These are phyloP conservation scores for Acanthopleura granulata DNA, from an alignment of 2,888 invertebrate species.

Conservation along the genomic window DNA sequence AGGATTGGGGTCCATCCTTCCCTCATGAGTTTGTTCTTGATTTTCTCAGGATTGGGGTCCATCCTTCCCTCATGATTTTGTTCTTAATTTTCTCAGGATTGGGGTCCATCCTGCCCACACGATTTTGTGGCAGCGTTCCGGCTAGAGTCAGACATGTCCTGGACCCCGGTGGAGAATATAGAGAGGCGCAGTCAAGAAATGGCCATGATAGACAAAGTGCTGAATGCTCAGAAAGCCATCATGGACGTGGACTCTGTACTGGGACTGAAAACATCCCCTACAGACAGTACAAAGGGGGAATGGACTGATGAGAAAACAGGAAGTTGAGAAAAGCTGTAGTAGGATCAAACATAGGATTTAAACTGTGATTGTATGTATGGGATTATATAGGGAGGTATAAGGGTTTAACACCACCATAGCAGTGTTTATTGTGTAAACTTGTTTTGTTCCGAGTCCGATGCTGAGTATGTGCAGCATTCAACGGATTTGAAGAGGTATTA, in stretches of 20 bases:
- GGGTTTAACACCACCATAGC: too few relatives aligned
- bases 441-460: too few relatives aligned
- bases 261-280: not conserved
- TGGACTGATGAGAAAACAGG: too few relatives aligned
- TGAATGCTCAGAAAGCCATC: conserved; percentile 56
- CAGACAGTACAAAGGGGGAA: not conserved
- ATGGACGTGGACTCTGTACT: conserved; percentile 8
- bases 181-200: conserved; percentile 48
- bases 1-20: conserved; percentile 80
- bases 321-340: too few relatives aligned
- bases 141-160: conserved; percentile 79
- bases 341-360: too few relatives aligned
- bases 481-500: too few relatives aligned
- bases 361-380: too few relatives aligned
- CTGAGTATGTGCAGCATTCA: too few relatives aligned
- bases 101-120: conserved; percentile 77
- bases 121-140: conserved; percentile 77
- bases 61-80: conserved; percentile 75
- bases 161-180: conserved; percentile 75
- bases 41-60: conserved; percentile 78
- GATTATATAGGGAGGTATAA: too few relatives aligned
- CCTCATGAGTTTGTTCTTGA: conserved; percentile 77
- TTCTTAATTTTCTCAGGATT: conserved; percentile 78
- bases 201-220: conserved; percentile 59
- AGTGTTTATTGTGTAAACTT: too few relatives aligned